Evolutionary conservation across 2,888 invertebrate species (phyloP).

Genomic region (Napeogenes sylphis): DNA sequence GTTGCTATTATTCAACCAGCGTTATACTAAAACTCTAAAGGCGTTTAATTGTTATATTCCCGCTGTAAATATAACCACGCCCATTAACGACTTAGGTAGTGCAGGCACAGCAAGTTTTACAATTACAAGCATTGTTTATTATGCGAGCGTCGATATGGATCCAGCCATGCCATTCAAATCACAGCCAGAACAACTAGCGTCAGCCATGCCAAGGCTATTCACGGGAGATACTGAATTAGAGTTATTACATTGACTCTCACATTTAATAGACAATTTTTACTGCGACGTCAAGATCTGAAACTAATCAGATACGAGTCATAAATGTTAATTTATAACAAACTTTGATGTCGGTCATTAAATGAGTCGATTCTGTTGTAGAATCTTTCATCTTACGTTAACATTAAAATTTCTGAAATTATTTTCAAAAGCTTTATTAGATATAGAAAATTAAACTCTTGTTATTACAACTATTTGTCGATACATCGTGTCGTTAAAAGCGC

Average conservation of each 20-base stretch:
- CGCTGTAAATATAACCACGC: slow-evolving; percentile 8
- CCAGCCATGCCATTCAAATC: slow-evolving; percentile 14
- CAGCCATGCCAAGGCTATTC: neutral
- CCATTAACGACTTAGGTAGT: slow-evolving; percentile 23
- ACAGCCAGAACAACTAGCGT: slow-evolving; percentile 9
- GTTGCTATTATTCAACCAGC: no score
- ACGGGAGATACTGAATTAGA: no score
- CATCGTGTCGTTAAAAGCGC: slow-evolving; percentile 43
- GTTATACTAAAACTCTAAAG: no score
- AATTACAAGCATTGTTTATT: slow-evolving; percentile 36
- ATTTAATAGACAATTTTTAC: no score
- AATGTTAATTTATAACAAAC: no score
- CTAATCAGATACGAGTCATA: no score
- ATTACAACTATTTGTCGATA: slow-evolving; percentile 32
- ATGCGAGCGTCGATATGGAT: slow-evolving; percentile 18
- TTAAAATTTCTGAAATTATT: neutral
- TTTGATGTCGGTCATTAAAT: no score
- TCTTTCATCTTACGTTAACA: no score
- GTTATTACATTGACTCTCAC: no score
- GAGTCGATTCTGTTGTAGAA: no score
- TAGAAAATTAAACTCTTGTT: neutral
- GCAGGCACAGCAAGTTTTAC: slow-evolving; percentile 34
- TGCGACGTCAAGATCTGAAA: no score
- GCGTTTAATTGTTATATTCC: neutral
- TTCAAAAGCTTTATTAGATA: neutral